Percentiles rank a stretch among this genome's conserved stretches.
These are phyloP conservation scores for Nipponacmea schrenckii DNA, from an alignment of 2,888 invertebrate genomes.

Conservation along the genomic window DNA sequence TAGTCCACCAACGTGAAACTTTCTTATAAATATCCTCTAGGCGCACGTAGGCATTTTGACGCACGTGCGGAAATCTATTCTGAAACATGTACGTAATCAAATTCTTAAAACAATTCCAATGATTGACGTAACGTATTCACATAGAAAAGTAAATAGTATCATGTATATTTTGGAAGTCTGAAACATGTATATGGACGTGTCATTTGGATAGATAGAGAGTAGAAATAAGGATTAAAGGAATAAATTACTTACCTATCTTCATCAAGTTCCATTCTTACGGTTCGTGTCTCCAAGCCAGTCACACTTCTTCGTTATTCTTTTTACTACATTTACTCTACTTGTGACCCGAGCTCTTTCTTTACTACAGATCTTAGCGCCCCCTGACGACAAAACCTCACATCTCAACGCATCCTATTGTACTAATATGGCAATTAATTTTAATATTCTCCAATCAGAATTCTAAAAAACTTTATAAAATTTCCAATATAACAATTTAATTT, in stretches of 20 bases:
- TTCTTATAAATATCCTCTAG: neutral
- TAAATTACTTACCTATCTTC: neutral
- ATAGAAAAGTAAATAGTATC: too few relatives aligned
- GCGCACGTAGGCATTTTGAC: constrained; percentile 1
- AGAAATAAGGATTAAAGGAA: neutral
- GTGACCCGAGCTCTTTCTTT: constrained; percentile 1
- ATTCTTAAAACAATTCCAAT: neutral
- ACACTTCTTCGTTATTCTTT: constrained; percentile 8
- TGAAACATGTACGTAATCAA: neutral
- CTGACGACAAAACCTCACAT: constrained; percentile 7
- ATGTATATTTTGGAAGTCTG: too few relatives aligned
- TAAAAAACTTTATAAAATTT: neutral
- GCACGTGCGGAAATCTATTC: constrained; percentile 3
- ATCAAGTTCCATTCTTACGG: neutral
- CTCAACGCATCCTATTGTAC: constrained; percentile 6
- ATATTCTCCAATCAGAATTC: neutral
- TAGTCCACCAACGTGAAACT: neutral
- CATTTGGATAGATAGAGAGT: neutral
- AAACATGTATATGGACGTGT: neutral
- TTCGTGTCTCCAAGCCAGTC: constrained; percentile 7
- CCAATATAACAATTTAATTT: too few relatives aligned
- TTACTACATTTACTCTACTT: constrained; percentile 6
- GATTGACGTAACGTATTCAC: too few relatives aligned
- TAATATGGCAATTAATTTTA: neutral
- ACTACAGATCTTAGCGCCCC: constrained; percentile 6